Evolutionary conservation across 2,113 vertebrate species (phyloP).

Genomic region (Neoarius graeffei): DNA sequence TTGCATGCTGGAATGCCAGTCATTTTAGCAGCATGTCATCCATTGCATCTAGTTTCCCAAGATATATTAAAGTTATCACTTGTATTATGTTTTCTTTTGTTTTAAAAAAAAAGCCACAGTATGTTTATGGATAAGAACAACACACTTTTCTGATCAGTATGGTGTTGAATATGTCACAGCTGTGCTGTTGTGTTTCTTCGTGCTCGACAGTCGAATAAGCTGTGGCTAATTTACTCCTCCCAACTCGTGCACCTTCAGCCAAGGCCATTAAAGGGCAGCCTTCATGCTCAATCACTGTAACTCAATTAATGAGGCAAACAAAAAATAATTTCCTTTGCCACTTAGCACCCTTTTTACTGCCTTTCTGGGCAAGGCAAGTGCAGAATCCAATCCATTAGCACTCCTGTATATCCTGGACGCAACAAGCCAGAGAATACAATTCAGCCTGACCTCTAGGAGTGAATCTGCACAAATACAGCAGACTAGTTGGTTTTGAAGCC

Average conservation of each 20-base stretch:
- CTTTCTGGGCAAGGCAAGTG: slow-evolving; percentile 23
- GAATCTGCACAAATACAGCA: slow-evolving; percentile 19
- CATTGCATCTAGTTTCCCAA: neutral
- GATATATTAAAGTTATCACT: neutral
- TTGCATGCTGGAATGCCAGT: slow-evolving; percentile 11
- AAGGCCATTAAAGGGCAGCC: slow-evolving; percentile 39
- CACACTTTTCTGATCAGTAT: neutral
- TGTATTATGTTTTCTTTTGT: neutral
- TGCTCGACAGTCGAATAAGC: slow-evolving; percentile 5
- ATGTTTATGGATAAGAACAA: neutral
- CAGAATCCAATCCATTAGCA: slow-evolving; percentile 39
- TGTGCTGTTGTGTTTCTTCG: neutral
- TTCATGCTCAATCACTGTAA: slow-evolving; percentile 39
- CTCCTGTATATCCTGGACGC: neutral
- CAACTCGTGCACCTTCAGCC: slow-evolving; percentile 33
- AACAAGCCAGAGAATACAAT: slow-evolving; percentile 38
- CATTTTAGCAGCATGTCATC: neutral
- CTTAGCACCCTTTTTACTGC: slow-evolving; percentile 41
- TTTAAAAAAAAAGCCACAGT: neutral
- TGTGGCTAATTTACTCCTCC: slow-evolving; percentile 18
- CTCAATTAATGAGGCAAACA: slow-evolving; percentile 45
- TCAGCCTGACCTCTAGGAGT: slow-evolving; percentile 22
- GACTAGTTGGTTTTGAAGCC: slow-evolving; percentile 22
- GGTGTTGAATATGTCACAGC: neutral
- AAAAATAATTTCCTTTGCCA: slow-evolving; percentile 39